Percentiles rank a stretch among this genome's conserved stretches.
Evolutionary conservation across 2,113 vertebrate genomes (phyloP).

Genomic region (Muntiacus muntjak): DNA sequence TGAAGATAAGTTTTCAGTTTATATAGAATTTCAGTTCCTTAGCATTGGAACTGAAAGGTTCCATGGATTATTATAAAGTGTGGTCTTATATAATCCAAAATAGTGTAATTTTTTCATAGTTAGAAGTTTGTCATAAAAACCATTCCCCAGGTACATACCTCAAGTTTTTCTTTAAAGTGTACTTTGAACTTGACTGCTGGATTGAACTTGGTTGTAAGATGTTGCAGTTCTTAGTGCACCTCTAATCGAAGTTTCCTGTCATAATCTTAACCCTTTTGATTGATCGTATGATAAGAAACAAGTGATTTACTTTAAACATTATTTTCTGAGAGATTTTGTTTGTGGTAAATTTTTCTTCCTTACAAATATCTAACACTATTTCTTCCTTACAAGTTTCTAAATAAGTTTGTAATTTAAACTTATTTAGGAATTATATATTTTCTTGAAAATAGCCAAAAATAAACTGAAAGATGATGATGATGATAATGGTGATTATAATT

Average conservation of each 20-base stretch:
- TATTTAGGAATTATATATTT: slow-evolving; percentile 71
- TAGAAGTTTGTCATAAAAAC: background rate
- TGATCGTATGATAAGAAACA: background rate
- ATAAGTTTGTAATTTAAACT: slow-evolving; percentile 51
- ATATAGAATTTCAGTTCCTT: background rate
- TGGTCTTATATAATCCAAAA: background rate
- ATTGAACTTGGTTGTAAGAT: background rate
- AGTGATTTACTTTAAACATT: slow-evolving; percentile 36
- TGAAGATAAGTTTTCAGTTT: background rate
- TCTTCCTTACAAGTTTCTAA: background rate
- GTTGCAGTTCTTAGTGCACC: background rate
- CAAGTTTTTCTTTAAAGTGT: background rate
- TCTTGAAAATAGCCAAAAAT: slow-evolving; percentile 67
- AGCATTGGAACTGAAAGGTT: background rate
- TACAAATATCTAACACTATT: slow-evolving; percentile 19
- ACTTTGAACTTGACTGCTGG: background rate
- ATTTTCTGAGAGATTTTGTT: slow-evolving; percentile 56
- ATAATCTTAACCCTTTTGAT: background rate
- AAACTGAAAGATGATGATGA: slow-evolving; percentile 52
- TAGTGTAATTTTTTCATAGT: background rate
- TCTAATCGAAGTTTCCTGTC: background rate
- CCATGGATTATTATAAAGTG: background rate
- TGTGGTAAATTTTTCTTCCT: slow-evolving; percentile 47
- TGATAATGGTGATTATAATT: background rate
- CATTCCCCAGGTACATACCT: background rate